These are phyloP conservation scores for Triplophysa tibetana DNA, from an alignment of 2,113 vertebrate species.

Conservation along the genomic window DNA sequence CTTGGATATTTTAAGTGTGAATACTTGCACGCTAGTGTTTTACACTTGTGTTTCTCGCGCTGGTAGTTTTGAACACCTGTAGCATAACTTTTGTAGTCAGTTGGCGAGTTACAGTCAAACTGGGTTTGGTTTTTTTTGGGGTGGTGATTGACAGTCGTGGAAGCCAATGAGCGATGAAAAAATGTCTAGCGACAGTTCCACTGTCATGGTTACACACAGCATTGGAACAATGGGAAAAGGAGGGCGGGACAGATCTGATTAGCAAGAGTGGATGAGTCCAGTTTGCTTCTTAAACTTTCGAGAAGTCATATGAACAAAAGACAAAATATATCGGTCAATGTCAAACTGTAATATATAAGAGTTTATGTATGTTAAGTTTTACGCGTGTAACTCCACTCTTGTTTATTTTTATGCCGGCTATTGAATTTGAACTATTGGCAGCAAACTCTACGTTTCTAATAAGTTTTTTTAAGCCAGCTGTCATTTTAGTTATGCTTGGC, in stretches of 20 bases:
- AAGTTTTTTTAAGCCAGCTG: too few species aligned
- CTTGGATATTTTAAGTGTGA: background rate
- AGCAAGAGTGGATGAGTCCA: constrained; percentile 71
- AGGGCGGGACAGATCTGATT: constrained; percentile 58
- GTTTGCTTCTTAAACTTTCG: constrained; percentile 27
- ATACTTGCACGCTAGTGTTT: background rate
- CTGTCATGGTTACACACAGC: constrained; percentile 64
- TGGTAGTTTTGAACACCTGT: constrained; percentile 62
- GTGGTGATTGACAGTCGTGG: constrained; percentile 60
- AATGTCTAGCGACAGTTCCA: constrained; percentile 60
- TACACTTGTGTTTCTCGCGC: background rate
- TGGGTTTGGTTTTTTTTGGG: constrained; percentile 52
- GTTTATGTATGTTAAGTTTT: background rate
- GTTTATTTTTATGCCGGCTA: background rate
- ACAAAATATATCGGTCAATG: constrained; percentile 30
- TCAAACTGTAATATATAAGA: background rate
- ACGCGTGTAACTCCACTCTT: background rate
- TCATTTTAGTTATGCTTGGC: too few species aligned
- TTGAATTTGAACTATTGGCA: too few species aligned
- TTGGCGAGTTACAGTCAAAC: constrained; percentile 64
- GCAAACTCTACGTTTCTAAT: too few species aligned
- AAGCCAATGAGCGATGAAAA: constrained; percentile 61
- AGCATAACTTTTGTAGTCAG: constrained; percentile 46
- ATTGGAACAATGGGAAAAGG: constrained; percentile 62
- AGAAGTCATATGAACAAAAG: constrained; percentile 51